Evolutionary conservation across 1,140 invertebrate species (phyloP).

Genomic region (Latrodectus geometricus): DNA sequence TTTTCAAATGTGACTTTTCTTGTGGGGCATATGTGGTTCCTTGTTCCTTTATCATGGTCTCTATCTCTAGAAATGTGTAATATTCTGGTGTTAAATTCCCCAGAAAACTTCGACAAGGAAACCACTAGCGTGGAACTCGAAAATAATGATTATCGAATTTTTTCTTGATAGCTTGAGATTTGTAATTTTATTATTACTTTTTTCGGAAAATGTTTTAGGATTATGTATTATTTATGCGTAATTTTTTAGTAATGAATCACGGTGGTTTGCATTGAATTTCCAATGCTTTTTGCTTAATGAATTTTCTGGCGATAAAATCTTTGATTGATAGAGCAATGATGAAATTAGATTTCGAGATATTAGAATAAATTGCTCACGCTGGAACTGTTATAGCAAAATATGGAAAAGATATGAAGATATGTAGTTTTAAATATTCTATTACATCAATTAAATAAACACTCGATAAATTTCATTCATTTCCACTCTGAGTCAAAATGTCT

Average conservation of each 20-base stretch:
- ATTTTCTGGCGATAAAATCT: neutral
- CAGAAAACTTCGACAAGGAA: slow-evolving; percentile 22
- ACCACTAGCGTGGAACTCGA: neutral
- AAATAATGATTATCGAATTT: slow-evolving; percentile 49
- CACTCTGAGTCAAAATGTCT: no score
- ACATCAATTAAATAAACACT: no score
- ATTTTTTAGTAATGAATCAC: neutral
- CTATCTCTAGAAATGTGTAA: slow-evolving; percentile 21
- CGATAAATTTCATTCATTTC: no score
- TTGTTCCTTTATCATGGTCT: slow-evolving; percentile 26
- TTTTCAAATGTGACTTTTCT: neutral
- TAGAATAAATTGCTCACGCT: no score
- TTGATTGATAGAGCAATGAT: neutral
- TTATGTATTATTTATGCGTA: neutral
- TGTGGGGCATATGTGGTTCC: slow-evolving; percentile 36
- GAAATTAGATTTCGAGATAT: neutral
- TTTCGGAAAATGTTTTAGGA: neutral
- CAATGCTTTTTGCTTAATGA: neutral
- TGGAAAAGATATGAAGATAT: no score
- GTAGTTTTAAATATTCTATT: no score
- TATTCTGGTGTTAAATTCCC: slow-evolving; percentile 29
- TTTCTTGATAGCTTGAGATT: neutral
- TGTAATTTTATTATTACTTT: neutral
- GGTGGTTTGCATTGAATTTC: neutral
- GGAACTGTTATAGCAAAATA: no score